Conservation (phyloP, 2,113 vertebrate species). For the Tor tambroides region DNA sequence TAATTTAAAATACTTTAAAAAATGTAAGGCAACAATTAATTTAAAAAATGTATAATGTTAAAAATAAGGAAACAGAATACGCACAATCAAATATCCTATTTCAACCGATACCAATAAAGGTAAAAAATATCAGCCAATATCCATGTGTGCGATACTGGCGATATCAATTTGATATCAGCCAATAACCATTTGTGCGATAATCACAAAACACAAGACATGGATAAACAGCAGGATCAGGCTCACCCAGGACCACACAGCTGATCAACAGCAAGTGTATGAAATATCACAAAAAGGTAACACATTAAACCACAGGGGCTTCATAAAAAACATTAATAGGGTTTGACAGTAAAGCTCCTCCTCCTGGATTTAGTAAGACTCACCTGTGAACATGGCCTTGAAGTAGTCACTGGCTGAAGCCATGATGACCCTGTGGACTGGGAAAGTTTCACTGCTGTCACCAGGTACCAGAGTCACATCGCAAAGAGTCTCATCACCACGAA, state of each 20-base stretch:
- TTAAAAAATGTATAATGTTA: not conserved
- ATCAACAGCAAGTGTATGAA: not conserved
- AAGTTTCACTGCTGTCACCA: slow-evolving; percentile 75
- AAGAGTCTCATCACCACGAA: slow-evolving; percentile 71
- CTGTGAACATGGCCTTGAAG: slow-evolving; percentile 84
- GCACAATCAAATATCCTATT: not conserved
- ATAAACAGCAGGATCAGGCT: not conserved
- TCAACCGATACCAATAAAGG: not conserved
- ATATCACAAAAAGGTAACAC: not conserved
- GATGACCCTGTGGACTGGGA: slow-evolving; percentile 79
- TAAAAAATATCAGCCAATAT: not conserved
- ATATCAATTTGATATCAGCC: too few species aligned
- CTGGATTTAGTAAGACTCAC: slow-evolving; percentile 7
- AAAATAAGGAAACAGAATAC: not conserved
- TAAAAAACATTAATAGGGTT: not conserved
- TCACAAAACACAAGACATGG: too few species aligned
- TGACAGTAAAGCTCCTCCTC: not conserved
- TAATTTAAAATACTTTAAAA: too few species aligned
- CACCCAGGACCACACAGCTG: not conserved
- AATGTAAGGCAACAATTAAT: too few species aligned
- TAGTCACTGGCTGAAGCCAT: slow-evolving; percentile 84
- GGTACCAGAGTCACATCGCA: slow-evolving; percentile 79
- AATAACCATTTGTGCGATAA: not conserved
- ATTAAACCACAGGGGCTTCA: too few species aligned
- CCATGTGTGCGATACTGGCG: too few species aligned